These are phyloP conservation scores for Echiichthys vipera DNA, from an alignment of 2,797 vertebrate species.

Conservation along the genomic window DNA sequence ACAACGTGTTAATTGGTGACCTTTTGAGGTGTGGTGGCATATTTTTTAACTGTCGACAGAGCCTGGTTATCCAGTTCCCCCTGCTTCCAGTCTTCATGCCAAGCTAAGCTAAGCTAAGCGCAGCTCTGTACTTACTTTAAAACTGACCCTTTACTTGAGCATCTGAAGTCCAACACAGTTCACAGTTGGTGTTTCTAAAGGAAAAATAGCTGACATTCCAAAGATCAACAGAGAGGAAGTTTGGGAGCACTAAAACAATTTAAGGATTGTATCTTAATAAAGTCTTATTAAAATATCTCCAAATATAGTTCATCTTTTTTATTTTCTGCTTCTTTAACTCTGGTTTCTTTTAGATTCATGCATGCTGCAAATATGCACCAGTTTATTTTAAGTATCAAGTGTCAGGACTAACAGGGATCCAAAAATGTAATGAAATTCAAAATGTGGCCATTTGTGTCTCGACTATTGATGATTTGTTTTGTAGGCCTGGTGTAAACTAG, in stretches of 20 bases:
- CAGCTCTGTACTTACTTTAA: too few species aligned
- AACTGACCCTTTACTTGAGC: too few species aligned
- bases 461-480: slow-evolving; percentile 67
- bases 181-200: background rate
- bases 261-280: background rate
- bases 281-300: too few species aligned
- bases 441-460: slow-evolving; percentile 41
- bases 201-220: background rate
- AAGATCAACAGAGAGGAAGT: background rate
- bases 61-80: background rate
- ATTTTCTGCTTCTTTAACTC: background rate
- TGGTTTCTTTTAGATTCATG: background rate
- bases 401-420: background rate
- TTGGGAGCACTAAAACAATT: background rate
- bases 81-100: background rate
- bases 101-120: background rate
- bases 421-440: slow-evolving; percentile 48
- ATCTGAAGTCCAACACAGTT: background rate
- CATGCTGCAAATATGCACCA: background rate
- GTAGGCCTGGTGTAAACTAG: slow-evolving; percentile 53
- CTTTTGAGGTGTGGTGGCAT: background rate
- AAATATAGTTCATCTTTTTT: too few species aligned
- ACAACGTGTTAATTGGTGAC: too few species aligned
- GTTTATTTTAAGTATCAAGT: background rate
- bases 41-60: background rate